Base-by-base conservation (phyloP, 2,888 invertebrate genomes). In the Torymus texanus region DNA sequence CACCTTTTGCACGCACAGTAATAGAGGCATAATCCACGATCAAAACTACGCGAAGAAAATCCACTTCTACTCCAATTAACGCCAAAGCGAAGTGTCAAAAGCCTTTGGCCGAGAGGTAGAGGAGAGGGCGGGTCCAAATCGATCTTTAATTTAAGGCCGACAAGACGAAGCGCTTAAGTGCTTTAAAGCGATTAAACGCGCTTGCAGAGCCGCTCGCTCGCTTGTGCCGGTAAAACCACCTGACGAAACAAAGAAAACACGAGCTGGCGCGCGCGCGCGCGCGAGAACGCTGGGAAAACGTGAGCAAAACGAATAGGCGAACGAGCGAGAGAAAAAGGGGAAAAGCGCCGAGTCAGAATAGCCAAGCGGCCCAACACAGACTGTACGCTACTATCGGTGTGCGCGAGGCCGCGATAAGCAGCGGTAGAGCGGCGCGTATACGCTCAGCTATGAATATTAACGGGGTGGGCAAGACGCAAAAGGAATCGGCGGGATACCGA, bases 381-480 rank as follows among this genome's bases (percentile, higher is more conserved):
- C 16, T 56, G 61, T 51, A 50, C 10, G 24, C 14, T 14, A 14
- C 41, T 50, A 67, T 55, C 24, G 67, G 24, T 82, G 2, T 3
- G 10, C 16, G 58, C 58, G 11, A 10, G n/a, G 62, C 81, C 78
- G 80, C 87, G 88, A 88, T 88, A 88, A 88, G 87, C 87, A 85
- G 16, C 18, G 84, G 85, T 83, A 83, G 82, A 1, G 41, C 41
- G 10, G 41, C 41, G 41, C 10, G 10, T 29, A 29, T 41, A 41
- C 41, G 8, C 41, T 41, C 80, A 83, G 84, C 86, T 86, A 88
- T 88, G 88, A 89, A 89, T 88, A 88, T 89, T 88, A 88, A 88
- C 87, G 86, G 85, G 41, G 55, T 14, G 80, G 79, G 80, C 83
- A 84, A 85, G 84, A 83, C 82, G 83, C 84, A 84, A 85, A 87